Evolutionary conservation across 2,888 invertebrate species (phyloP).

Genomic region (Apotomis betuletana): DNA sequence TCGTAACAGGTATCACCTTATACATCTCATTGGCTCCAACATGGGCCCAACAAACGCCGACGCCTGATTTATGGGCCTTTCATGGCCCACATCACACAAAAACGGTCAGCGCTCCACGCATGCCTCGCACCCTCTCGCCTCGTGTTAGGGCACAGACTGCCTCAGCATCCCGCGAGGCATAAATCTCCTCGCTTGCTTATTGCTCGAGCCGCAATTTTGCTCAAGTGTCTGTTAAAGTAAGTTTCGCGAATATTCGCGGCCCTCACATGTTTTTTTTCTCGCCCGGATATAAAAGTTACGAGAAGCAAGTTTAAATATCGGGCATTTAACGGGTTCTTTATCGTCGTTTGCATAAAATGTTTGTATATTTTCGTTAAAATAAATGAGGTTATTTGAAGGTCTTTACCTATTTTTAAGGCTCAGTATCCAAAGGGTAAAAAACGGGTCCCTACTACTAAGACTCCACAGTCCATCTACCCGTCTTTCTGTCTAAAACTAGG

Average conservation of each 20-base stretch:
- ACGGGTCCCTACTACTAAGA: no score
- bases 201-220: slow-evolving; percentile 36
- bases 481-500: no score
- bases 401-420: no score
- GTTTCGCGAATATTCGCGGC: slow-evolving; percentile 27
- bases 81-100: slow-evolving; percentile 37
- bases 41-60: slow-evolving; percentile 25
- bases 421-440: no score
- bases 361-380: no score
- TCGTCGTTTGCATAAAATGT: neutral
- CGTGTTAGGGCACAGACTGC: neutral
- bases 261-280: slow-evolving; percentile 7
- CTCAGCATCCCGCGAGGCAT: slow-evolving; percentile 9
- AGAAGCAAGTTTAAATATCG: neutral
- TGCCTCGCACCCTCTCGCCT: neutral
- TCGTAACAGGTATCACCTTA: neutral
- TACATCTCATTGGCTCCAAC: slow-evolving; percentile 18
- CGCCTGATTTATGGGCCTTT: slow-evolving; percentile 33
- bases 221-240: slow-evolving; percentile 40
- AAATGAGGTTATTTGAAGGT: no score
- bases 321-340: neutral
- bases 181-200: slow-evolving; percentile 39
- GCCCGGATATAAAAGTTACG: slow-evolving; percentile 11
- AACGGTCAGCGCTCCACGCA: slow-evolving; percentile 13
- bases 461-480: no score